These are phyloP conservation scores for Habrosyne pyritoides DNA, from an alignment of 2,888 invertebrate genomes.

Conservation along the genomic window DNA sequence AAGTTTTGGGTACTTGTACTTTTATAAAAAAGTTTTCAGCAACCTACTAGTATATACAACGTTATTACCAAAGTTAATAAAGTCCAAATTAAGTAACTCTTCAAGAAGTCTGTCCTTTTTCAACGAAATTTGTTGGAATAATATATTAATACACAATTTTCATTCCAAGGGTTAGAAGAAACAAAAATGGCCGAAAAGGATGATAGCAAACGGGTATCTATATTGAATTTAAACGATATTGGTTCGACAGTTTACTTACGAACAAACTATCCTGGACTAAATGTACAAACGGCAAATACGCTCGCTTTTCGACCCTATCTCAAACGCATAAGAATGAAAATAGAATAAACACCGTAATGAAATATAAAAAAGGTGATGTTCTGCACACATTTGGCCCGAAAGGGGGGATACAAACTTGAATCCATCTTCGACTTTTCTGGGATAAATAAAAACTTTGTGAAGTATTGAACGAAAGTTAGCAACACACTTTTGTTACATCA, in stretches of 20 bases:
- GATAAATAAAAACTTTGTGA: background rate
- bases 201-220: background rate
- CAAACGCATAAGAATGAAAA: background rate
- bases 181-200: background rate
- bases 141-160: slow-evolving; percentile 9
- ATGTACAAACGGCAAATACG: background rate
- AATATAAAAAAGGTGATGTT: background rate
- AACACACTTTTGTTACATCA: background rate
- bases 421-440: background rate
- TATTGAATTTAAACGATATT: slow-evolving; percentile 9
- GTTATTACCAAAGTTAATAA: background rate
- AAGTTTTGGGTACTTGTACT: no score
- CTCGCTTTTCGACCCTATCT: background rate
- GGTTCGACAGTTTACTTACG: background rate
- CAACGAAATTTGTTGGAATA: background rate
- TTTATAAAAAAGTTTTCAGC: no score
- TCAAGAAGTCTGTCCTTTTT: background rate
- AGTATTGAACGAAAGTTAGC: background rate
- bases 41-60: background rate
- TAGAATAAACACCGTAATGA: background rate
- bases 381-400: background rate
- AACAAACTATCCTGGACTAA: background rate
- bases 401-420: background rate
- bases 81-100: background rate
- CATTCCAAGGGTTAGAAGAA: background rate